phyloP scores from a whole-genome alignment of 2,113 vertebrate species.

The Mastomys natalensis region DNA sequence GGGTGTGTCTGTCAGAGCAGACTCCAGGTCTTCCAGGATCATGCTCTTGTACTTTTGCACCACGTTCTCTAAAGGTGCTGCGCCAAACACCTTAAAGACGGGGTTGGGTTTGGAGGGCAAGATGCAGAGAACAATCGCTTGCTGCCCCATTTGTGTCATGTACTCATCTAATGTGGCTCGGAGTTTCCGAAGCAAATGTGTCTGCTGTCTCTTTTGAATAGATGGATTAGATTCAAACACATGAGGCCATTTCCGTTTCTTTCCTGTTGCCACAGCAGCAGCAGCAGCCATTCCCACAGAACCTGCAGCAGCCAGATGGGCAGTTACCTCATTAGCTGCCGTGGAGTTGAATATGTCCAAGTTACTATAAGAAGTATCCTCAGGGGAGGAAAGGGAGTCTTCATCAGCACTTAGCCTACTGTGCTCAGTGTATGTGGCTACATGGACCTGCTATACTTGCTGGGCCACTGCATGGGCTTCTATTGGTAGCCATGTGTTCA shows the following conservation, averaged over 20 bases:
- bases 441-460: slow-evolving; percentile 95
- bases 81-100: no score
- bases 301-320: slow-evolving; percentile 98
- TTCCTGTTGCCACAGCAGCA: no score
- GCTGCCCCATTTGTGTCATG: no score
- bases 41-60: slow-evolving; percentile 99
- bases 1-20: slow-evolving; percentile 95
- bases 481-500: slow-evolving; percentile 98
- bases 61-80: slow-evolving; percentile 59
- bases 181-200: no score
- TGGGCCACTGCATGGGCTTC: slow-evolving; percentile 96
- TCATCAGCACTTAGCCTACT: slow-evolving; percentile 97
- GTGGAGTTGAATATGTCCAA: slow-evolving; percentile 99
- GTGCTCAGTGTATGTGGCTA: slow-evolving; percentile 95
- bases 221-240: no score
- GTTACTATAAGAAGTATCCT: slow-evolving; percentile 97
- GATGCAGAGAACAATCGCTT: no score
- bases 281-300: no score
- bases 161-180: no score
- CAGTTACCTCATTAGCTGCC: slow-evolving; percentile 95
- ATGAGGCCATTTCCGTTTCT: neutral
- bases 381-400: slow-evolving; percentile 96
- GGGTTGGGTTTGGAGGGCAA: no score
- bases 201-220: no score
- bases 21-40: slow-evolving; percentile 98